Conservation (phyloP, 2,888 invertebrate species). For the Apotomis betuletana region DNA sequence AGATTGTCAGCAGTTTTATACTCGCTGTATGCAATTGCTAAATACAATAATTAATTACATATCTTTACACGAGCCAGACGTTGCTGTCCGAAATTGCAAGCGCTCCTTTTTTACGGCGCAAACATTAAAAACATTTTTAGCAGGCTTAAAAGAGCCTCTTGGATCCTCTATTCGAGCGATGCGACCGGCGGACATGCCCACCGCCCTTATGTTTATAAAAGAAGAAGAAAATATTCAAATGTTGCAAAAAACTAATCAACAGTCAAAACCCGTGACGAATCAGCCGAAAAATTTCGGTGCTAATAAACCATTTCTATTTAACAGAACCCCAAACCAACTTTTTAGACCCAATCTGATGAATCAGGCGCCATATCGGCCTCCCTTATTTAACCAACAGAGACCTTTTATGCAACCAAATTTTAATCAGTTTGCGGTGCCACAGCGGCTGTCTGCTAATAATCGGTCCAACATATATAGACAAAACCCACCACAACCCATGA, state of each 20-base stretch:
- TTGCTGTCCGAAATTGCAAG: not conserved
- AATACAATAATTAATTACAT: not conserved
- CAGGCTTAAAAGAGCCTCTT: slow-evolving; percentile 17
- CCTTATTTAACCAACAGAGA: not conserved
- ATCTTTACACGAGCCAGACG: not conserved
- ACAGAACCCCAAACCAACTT: no score
- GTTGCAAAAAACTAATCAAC: not conserved
- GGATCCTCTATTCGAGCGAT: slow-evolving; percentile 8
- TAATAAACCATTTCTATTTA: no score
- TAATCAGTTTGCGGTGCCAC: no score
- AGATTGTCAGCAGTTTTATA: not conserved
- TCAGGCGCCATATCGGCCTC: not conserved
- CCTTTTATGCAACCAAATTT: not conserved
- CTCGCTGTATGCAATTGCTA: not conserved
- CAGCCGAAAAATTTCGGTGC: no score
- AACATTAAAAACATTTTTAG: slow-evolving; percentile 17
- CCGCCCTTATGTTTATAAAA: not conserved
- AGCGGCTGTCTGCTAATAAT: no score
- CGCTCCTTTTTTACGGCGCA: slow-evolving; percentile 8
- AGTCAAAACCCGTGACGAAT: no score
- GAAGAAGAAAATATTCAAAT: not conserved
- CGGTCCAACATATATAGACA: no score
- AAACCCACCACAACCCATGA: not conserved
- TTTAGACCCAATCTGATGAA: slow-evolving; percentile 1
- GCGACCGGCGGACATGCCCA: not conserved